phyloP scores from a whole-genome alignment of 2,113 vertebrate genomes.

The Junco hyemalis region DNA sequence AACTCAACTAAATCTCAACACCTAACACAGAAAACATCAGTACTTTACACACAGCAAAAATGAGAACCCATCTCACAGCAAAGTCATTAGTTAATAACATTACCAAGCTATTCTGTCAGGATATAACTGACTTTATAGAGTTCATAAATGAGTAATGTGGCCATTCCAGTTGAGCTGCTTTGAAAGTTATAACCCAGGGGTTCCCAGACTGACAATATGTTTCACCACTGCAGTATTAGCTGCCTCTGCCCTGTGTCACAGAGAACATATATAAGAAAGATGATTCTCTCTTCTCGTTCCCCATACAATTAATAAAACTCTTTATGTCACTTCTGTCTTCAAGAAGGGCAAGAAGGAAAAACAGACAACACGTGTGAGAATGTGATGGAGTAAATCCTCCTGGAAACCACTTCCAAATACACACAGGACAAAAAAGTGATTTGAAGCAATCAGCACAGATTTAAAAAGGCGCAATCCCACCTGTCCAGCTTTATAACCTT shows the following conservation, averaged over 20 bases:
- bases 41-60: background rate
- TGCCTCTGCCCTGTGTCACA: background rate
- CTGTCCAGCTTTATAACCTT: background rate
- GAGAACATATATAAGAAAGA: background rate
- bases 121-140: background rate
- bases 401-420: background rate
- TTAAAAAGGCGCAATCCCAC: background rate
- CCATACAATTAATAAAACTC: background rate
- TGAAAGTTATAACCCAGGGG: background rate
- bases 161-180: background rate
- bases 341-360: background rate
- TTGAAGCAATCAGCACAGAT: background rate
- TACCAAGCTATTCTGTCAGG: background rate
- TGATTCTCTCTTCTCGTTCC: background rate
- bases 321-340: background rate
- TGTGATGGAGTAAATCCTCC: background rate
- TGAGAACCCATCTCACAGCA: background rate
- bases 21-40: background rate
- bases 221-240: background rate
- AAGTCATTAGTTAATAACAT: background rate
- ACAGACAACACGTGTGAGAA: background rate
- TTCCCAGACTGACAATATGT: background rate
- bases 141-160: slow-evolving; percentile 10
- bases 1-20: background rate
- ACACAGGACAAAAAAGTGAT: background rate